These are phyloP conservation scores for Notoglanidium macrostoma DNA, from an alignment of 2,797 vertebrate species.

Conservation along the genomic window DNA sequence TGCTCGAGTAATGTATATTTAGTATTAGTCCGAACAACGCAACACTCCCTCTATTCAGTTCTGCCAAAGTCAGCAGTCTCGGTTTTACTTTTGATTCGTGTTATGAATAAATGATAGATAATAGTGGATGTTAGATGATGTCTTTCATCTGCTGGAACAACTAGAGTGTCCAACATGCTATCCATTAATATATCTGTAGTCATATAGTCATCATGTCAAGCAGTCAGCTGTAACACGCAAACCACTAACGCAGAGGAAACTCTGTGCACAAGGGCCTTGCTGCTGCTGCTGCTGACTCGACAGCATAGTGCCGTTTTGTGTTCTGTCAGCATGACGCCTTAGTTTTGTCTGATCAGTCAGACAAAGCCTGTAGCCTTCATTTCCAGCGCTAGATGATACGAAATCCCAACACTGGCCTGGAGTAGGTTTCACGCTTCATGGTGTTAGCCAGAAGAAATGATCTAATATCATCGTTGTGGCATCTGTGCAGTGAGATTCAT, in stretches of 20 bases:
- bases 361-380: conserved; percentile 27
- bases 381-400: conserved; percentile 14
- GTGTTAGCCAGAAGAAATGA: conserved; percentile 20
- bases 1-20: not conserved
- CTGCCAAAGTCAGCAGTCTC: not conserved
- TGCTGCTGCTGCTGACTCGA: conserved; percentile 32
- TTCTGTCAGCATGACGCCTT: conserved; percentile 40
- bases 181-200: conserved; percentile 21
- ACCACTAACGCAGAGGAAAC: conserved; percentile 36
- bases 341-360: conserved; percentile 14
- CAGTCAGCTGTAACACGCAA: conserved; percentile 34
- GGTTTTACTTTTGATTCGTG: not conserved
- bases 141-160: not conserved
- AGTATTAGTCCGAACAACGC: not conserved
- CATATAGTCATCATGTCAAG: conserved; percentile 37
- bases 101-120: not conserved
- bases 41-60: not conserved
- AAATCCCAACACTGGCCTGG: conserved; percentile 3
- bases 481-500: conserved; percentile 17
- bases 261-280: conserved; percentile 31
- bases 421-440: conserved; percentile 16
- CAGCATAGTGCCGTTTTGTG: conserved; percentile 44
- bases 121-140: not conserved
- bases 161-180: conserved; percentile 28
- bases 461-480: conserved; percentile 14